Conservation (phyloP, 2,113 vertebrate genomes). For the Podocnemis expansa region DNA sequence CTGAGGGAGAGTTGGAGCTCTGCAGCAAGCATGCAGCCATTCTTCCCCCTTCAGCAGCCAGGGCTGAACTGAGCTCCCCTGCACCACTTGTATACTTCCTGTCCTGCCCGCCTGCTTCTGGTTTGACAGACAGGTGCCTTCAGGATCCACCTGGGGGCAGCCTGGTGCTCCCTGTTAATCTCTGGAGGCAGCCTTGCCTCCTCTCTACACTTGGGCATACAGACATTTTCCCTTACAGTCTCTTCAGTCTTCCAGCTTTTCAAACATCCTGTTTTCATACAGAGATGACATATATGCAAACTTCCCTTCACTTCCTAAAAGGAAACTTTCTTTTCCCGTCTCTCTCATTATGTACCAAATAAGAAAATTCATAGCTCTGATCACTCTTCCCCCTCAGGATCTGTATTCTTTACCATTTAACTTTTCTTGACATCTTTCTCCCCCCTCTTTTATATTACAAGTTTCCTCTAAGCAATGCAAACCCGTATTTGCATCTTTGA, state of each 20-base stretch:
- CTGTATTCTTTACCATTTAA: slow-evolving; percentile 59
- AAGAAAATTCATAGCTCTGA: slow-evolving; percentile 27
- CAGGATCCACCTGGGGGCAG: no score
- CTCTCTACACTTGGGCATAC: no score
- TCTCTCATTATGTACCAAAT: not conserved
- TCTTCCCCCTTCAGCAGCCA: no score
- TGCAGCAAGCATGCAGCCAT: no score
- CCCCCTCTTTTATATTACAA: slow-evolving; percentile 55
- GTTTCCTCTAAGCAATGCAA: slow-evolving; percentile 65
- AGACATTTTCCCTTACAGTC: not conserved
- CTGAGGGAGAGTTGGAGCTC: no score
- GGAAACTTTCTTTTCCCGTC: not conserved
- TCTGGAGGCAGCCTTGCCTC: no score
- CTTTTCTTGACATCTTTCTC: slow-evolving; percentile 64
- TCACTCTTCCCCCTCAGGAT: slow-evolving; percentile 47
- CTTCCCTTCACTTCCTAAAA: not conserved
- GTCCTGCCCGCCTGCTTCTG: no score
- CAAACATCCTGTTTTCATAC: not conserved
- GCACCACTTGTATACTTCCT: no score
- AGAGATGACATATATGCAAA: not conserved
- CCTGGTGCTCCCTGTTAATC: no score
- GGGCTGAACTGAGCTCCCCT: no score
- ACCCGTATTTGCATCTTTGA: slow-evolving; percentile 79
- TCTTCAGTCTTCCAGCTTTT: slow-evolving; percentile 8
- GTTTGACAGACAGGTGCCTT: no score